phyloP scores from a whole-genome alignment of 2,888 invertebrate species.

The Rhorus exstirpatorius region DNA sequence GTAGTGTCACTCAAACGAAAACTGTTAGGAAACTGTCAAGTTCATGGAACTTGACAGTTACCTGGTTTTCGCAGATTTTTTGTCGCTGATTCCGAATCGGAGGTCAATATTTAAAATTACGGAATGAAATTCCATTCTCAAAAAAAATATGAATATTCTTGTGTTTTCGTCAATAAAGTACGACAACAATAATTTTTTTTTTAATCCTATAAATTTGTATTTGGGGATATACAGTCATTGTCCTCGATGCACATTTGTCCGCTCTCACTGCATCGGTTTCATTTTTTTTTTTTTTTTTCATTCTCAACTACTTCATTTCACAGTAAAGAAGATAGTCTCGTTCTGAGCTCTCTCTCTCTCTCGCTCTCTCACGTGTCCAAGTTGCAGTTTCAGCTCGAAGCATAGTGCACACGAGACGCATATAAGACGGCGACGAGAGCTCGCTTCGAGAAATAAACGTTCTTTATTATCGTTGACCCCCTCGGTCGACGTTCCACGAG shows the following conservation, averaged over 20 bases:
- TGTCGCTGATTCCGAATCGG: no score
- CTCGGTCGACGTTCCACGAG: conserved; percentile 68
- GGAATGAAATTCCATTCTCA: no score
- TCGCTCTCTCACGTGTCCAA: conserved; percentile 45
- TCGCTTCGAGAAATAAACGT: conserved; percentile 71
- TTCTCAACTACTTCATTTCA: no score
- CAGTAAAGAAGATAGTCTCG: conserved; percentile 27
- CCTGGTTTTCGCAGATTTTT: no score
- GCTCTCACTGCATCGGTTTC: neutral
- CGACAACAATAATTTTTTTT: no score
- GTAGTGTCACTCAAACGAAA: no score
- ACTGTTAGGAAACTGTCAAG: no score
- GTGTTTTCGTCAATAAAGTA: no score
- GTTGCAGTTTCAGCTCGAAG: conserved; percentile 51
- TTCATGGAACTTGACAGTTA: no score
- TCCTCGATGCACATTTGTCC: neutral
- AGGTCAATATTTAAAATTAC: no score
- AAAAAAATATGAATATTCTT: no score
- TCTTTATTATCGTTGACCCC: conserved; percentile 71
- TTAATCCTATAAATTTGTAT: no score
- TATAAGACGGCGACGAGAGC: conserved; percentile 67
- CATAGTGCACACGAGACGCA: conserved; percentile 55
- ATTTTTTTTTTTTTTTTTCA: conserved; percentile 39
- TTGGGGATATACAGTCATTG: neutral
- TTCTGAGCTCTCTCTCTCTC: conserved; percentile 5